A percentile compares a stretch with the other conserved stretches of the same genome.
Evolutionary conservation across 2,113 vertebrate genomes (phyloP).

Genomic region (Ginglymostoma cirratum): DNA sequence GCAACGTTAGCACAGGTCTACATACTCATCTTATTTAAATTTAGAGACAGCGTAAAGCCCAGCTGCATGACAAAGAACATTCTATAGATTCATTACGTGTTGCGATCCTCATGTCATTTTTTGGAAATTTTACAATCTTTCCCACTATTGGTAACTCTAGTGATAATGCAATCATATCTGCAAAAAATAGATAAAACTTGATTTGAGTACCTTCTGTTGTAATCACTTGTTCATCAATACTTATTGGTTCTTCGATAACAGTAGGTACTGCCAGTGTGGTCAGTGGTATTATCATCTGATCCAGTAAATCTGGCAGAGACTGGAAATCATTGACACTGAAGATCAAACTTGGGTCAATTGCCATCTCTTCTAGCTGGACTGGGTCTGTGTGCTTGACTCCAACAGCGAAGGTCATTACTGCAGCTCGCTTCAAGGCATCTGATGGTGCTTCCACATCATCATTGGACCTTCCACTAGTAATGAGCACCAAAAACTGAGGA

Average conservation of each 20-base stretch:
- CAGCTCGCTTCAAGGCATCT: slow-evolving; percentile 49
- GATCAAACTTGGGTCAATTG: slow-evolving; percentile 62
- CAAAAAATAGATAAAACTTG: neutral
- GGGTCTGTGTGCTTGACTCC: slow-evolving; percentile 64
- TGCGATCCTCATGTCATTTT: neutral
- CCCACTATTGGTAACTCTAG: neutral
- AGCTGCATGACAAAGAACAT: neutral
- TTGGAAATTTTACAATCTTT: neutral
- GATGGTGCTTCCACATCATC: slow-evolving; percentile 54
- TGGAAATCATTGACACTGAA: slow-evolving; percentile 57
- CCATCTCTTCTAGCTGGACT: slow-evolving; percentile 62
- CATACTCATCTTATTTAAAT: neutral
- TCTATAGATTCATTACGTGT: neutral
- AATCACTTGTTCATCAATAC: neutral
- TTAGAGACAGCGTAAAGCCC: neutral
- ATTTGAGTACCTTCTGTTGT: neutral
- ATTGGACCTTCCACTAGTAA: slow-evolving; percentile 65
- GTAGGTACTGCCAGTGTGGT: slow-evolving; percentile 53
- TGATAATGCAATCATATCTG: neutral
- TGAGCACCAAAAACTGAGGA: slow-evolving; percentile 82
- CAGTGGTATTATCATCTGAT: slow-evolving; percentile 51
- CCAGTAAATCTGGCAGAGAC: slow-evolving; percentile 49
- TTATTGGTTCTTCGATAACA: slow-evolving; percentile 37
- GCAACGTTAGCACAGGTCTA: neutral
- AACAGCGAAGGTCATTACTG: slow-evolving; percentile 56